Base-by-base conservation (phyloP, 2,888 invertebrate genomes). In the Meteorus cinctellus region DNA sequence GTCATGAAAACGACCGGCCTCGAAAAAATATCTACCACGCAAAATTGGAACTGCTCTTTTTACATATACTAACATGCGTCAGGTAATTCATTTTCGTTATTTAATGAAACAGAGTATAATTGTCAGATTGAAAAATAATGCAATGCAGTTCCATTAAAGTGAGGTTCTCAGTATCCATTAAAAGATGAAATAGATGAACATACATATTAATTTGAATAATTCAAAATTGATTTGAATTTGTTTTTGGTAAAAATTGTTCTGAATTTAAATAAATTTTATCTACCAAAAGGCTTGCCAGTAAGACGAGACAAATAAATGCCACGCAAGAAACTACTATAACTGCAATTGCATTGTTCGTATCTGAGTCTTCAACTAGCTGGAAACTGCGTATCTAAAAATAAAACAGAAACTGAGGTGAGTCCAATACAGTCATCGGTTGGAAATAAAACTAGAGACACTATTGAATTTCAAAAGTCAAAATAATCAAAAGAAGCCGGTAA, bases 261-360 rank as follows among this genome's bases (percentile, higher is more conserved):
- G 12, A 51, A 27, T 60, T 4, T 60, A 48, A n/a, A 1, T 12
- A 68, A 41, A 59, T 41, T 59, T 27, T 73, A 77, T 84, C 93
- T 90, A 95, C 95, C 93, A 95, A 87, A 74, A 95, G 92, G 78
- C 94, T 94, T 74, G 95, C 94, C n/a, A 96, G 91, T 14, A 96
- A 90, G 60, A 96, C 90, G 72, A 96, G 90, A 65, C 96, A 95
- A 69, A 95, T 92, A 19, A 95, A 95, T 8, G 95, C 96, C 74
- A 96, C 94, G 14, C 94, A 93, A 81, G 96, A 95, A 77, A 96
- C 95, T 8, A 95, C 93, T 77, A 96, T 95, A 16, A 96, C 96
- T 14, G 95, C 94, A 70, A 96, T 94, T 5, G 95, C 94, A 79
- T 87, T 89, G 75, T 86, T 86, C 14, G 89, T 85, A 79, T 89